Base-by-base conservation (phyloP, 2,113 vertebrate genomes). In the Festucalex cinctus region DNA sequence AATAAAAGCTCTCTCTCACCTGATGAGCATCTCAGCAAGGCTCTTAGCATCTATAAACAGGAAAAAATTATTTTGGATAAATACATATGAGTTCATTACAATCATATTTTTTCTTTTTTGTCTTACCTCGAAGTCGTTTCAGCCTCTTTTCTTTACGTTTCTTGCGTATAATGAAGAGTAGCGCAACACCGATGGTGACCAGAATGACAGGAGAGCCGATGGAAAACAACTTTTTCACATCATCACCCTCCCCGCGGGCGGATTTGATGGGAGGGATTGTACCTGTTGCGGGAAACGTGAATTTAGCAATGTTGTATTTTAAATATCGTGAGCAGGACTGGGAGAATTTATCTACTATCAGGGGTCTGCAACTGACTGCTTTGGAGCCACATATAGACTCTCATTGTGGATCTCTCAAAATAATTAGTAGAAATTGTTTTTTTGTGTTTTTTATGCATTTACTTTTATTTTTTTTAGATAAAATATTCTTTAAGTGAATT, bases 1-100 rank as follows among this genome's bases (percentile, higher is more conserved):
- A 19, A 17, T 9, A 63, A 35, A 48, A 22, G 6, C 20, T 13
- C 28, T 13, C 49, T 77, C 82, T 91, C 87, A 98, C 97, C 97
- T 99, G 91, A 99, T 99, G 66, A 99, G 92, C 97, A 99, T 99
- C 75, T 99, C 97, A 39, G 97, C 97, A 75, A 99, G 89, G 83
- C 97, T 99, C 90, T 99, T 99, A 0, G 97, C 97, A 90, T 99
- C 97, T 99, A 89, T 6, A 73, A 57, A 80, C 68, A 77, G 60
- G 35, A 5, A 36, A 5, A 59, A 37, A 22, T n/a, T 2, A 36
- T 20, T 3, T 32, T 6, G 9, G 57, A 16, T 22, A 1, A 14
- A 56, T 8, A 28, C 3, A 20, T 35, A 6, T 9, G n/a, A n/a
- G 36, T n/a, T 37, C 9, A 2, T 13, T 1, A 24, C 6, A 12